Evolutionary conservation across 2,113 vertebrate genomes (phyloP), one percentile per base, ranked within the genome.

Genomic region (Hyperopisus bebe): DNA sequence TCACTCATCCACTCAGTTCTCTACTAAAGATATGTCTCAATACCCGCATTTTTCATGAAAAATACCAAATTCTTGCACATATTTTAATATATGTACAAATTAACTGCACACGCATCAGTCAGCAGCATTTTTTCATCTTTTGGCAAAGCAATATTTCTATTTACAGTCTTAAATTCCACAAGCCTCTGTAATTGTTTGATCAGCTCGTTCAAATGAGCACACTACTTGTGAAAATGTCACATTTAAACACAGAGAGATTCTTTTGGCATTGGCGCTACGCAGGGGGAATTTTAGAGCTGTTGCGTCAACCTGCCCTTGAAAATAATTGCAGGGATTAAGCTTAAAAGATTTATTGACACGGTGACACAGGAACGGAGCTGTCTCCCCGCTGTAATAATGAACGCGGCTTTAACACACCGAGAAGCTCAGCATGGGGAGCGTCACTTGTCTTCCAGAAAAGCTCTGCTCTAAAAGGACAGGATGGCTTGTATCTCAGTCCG

Each of bases 341-440:
- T 55, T 62, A 44, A 62, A 88, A 24, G 53, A 88, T 88, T 88
- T 62, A 44, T 88, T 44, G 35, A 88, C 87, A 88, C 35, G n/a
- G 86, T 58, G 55, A 88, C 87, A 88, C 31, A 88, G 19, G 50
- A 62, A 15, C 35, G 9, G 7, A 62, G 35, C 21, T 39, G 10
- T 58, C 39, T 87, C 31, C 24, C 48, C 10, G 27, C 47, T 86
- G 46, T 27, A 51, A 13, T 87, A 13, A 27, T 9, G 83, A 86
- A 47, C 24, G 21, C 11, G 0, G 48, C n/a, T 87, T 53, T 87
- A 35, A 87, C 21, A 87, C 10, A 53, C 27, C 8, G 7, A 27
- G 6, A 55, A 35, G 17, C 27, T 53, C 42, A 3, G 13, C 44
- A 47, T 13, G 48, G 19, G 8, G 44, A 31, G 46, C 3, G 2